These are phyloP conservation scores for Merodon equestris DNA, from an alignment of 2,888 invertebrate genomes.

Conservation along the genomic window DNA sequence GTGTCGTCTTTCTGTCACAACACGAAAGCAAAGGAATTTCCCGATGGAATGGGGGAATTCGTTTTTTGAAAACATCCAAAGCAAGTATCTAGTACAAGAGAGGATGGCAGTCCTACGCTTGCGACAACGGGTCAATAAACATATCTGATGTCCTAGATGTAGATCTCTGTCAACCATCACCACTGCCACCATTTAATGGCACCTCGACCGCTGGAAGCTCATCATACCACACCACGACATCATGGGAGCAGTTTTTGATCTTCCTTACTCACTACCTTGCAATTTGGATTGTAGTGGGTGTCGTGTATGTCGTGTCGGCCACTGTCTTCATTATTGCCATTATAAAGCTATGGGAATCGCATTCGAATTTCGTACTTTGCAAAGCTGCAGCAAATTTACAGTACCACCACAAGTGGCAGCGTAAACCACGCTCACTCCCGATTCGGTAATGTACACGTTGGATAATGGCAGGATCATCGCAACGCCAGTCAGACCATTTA, in stretches of 20 bases:
- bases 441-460: slow-evolving; percentile 22
- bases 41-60: not conserved
- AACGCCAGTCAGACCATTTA: slow-evolving; percentile 49
- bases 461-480: slow-evolving; percentile 58
- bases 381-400: slow-evolving; percentile 37
- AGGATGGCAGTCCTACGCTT: not conserved
- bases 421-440: too few species aligned
- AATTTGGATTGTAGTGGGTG: too few species aligned
- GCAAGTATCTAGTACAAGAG: slow-evolving; percentile 1
- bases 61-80: not conserved
- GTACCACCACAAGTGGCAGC: slow-evolving; percentile 3
- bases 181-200: not conserved
- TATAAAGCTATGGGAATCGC: too few species aligned
- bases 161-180: slow-evolving; percentile 38
- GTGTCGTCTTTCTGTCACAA: slow-evolving; percentile 25
- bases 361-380: too few species aligned
- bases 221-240: too few species aligned
- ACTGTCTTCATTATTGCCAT: slow-evolving; percentile 11
- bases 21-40: not conserved
- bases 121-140: slow-evolving; percentile 54
- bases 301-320: not conserved
- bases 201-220: too few species aligned
- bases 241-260: too few species aligned
- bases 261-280: too few species aligned
- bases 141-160: slow-evolving; percentile 47